Base-by-base conservation (phyloP, 2,113 vertebrate genomes). In the Ceratotherium simum region DNA sequence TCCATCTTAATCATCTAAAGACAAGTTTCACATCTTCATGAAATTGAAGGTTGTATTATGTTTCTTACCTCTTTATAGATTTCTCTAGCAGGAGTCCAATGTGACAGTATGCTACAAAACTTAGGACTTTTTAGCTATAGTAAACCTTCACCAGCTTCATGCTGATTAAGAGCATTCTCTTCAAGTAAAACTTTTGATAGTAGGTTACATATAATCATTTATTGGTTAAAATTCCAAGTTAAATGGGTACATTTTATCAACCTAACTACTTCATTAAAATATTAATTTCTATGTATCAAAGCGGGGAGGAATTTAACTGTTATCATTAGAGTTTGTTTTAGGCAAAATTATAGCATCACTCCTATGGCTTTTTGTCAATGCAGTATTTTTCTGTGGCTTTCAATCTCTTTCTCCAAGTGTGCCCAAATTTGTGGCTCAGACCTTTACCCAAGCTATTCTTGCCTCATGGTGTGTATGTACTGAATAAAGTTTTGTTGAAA, bases 1-100 rank as follows among this genome's bases (percentile, higher is more conserved):
- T 94, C 54, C 14, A 0, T 4, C 46, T 95, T 33, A 96, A 87
- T 89, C 46, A 67, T 88, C 88, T 87, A 54, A 98, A 80, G 4
- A 46, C 3, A 25, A 33, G 10, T 94, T 90, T 67, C 95, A 48
- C 56, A 3, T 56, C 79, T 97, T 31, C 42, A 97, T 75, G 21
- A 96, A 97, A 88, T 6, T 83, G 64, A 96, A 79, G 23, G 33
- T 89, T 80, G 58, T 39, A 75, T 79, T 64, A 62, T 86, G 2
- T 62, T 48, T 73, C 10, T 96, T 81, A 39, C 18, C 60, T 91
- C 20, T 95, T 17, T 60, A 46, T 46, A 81, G 5, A 80, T 51
- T 75, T 90, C 29, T 84, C 10, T 16, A 73, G 20, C 20, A 70
- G 54, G 14, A 93, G 88, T 90, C 12, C 5, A 42, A 6, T 90